phyloP scores from a whole-genome alignment of 2,888 invertebrate species.

The Calameuta idolon region DNA sequence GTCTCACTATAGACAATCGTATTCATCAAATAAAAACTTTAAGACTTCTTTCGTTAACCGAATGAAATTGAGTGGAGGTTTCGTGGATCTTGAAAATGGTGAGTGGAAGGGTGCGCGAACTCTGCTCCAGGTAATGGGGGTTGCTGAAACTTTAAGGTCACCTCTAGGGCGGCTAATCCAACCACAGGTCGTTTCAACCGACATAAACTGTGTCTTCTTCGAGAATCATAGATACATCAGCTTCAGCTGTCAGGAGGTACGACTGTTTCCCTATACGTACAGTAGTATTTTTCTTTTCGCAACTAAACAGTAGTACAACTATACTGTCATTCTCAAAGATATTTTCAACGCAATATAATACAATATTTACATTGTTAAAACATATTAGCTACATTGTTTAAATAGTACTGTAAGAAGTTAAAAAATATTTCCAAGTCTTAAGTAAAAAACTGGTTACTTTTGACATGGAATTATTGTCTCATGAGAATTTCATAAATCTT shows the following conservation, averaged over 20 bases:
- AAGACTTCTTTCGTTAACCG: neutral
- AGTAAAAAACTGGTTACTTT: too few species aligned
- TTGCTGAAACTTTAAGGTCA: slow-evolving; percentile 35
- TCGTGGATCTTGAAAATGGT: neutral
- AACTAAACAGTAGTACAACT: too few species aligned
- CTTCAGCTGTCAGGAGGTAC: neutral
- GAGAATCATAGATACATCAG: neutral
- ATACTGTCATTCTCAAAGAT: too few species aligned
- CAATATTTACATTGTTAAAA: too few species aligned
- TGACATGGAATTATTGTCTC: too few species aligned
- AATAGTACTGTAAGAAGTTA: too few species aligned
- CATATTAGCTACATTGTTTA: too few species aligned
- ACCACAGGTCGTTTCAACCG: slow-evolving; percentile 17
- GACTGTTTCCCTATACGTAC: too few species aligned
- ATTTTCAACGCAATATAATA: too few species aligned
- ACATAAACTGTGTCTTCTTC: neutral
- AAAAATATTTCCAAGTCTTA: too few species aligned
- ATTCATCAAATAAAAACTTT: neutral
- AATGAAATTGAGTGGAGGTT: neutral
- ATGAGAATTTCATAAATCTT: too few species aligned
- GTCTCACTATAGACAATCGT: neutral
- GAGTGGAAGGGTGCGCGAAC: slow-evolving; percentile 15
- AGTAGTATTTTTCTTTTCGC: too few species aligned
- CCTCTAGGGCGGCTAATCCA: slow-evolving; percentile 20
- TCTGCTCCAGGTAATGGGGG: slow-evolving; percentile 26